Conservation (phyloP, 1,140 invertebrate species). For the Danaus melanippus region DNA sequence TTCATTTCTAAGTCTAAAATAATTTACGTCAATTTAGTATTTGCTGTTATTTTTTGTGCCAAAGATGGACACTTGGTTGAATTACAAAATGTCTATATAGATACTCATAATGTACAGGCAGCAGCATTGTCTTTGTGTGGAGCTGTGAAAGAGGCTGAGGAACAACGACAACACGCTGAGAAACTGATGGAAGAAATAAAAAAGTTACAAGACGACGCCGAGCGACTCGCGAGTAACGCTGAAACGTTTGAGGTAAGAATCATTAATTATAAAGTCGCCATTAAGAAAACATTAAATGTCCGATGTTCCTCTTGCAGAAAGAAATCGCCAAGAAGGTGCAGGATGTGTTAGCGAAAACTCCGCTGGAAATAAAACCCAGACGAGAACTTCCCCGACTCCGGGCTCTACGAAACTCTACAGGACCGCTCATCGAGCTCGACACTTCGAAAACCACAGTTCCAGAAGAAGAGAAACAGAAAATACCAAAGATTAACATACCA, state of each 20-base stretch:
- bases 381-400: conserved; percentile 71
- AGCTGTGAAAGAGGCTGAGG: conserved; percentile 56
- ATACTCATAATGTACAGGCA: conserved; percentile 73
- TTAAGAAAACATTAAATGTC: neutral
- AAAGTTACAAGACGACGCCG: conserved; percentile 18
- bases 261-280: neutral
- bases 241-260: conserved; percentile 74
- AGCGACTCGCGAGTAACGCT: conserved; percentile 62
- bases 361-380: conserved; percentile 79
- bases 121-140: conserved; percentile 63
- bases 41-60: neutral
- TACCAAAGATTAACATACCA: conserved; percentile 15
- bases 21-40: too few relatives aligned
- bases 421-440: conserved; percentile 41
- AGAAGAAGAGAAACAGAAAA: neutral
- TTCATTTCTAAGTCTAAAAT: too few relatives aligned
- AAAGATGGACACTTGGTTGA: neutral
- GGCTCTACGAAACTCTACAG: conserved; percentile 22
- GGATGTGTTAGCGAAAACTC: conserved; percentile 77
- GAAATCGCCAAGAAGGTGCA: conserved; percentile 79
- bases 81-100: conserved; percentile 55
- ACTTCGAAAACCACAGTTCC: conserved; percentile 3
- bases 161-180: conserved; percentile 32
- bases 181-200: conserved; percentile 20
- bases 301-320: conserved; percentile 72